Percentiles rank a stretch among this genome's conserved stretches.
phyloP scores from a whole-genome alignment of 2,888 invertebrate species.

The Gari tellinella region DNA sequence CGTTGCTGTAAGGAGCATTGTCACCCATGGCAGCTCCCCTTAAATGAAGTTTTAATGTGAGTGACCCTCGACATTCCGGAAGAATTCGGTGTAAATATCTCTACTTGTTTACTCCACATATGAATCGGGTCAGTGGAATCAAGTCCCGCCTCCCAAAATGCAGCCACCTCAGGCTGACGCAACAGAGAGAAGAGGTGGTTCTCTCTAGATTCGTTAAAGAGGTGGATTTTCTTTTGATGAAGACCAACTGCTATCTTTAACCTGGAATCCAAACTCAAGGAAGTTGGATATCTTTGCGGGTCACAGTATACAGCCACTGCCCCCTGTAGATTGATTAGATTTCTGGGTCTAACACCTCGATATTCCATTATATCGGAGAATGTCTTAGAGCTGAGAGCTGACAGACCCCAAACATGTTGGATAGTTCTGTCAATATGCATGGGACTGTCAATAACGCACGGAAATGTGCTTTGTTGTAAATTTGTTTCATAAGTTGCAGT shows the following conservation, averaged over 20 bases:
- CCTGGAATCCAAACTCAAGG: not conserved
- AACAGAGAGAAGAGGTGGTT: not conserved
- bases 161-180: not conserved
- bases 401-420: not conserved
- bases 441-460: conserved; percentile 1
- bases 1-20: not conserved
- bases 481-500: too few species aligned
- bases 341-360: not conserved
- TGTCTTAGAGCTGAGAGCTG: too few species aligned
- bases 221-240: not conserved
- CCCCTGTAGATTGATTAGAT: not conserved
- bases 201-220: not conserved
- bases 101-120: not conserved
- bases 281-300: not conserved
- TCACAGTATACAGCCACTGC: conserved; percentile 3
- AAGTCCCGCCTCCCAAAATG: not conserved
- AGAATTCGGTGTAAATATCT: not conserved
- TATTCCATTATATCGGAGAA: not conserved
- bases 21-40: not conserved
- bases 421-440: conserved; percentile 3
- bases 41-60: not conserved
- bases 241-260: not conserved
- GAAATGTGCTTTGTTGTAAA: not conserved
- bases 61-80: not conserved
- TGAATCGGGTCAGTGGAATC: not conserved